Conservation (phyloP, 2,888 invertebrate species). For the Adela reaumurella region DNA sequence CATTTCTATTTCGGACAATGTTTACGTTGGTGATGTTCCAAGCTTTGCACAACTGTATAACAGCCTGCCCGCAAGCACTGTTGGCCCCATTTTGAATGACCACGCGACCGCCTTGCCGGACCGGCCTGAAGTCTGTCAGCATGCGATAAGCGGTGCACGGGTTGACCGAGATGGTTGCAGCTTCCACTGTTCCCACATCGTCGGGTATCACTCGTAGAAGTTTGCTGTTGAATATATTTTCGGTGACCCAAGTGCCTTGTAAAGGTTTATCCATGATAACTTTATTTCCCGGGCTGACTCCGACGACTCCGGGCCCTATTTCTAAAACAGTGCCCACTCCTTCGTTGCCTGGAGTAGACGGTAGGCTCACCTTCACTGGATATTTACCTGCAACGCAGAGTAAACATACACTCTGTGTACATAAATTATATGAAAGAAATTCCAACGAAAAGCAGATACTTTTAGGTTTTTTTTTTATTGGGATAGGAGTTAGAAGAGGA, state of each 20-base stretch:
- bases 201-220: slow-evolving; percentile 68
- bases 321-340: slow-evolving; percentile 82
- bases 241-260: slow-evolving; percentile 88
- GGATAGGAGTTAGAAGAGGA: too few species aligned
- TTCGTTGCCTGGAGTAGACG: slow-evolving; percentile 92
- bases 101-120: slow-evolving; percentile 69
- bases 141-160: slow-evolving; percentile 96
- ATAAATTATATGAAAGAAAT: too few species aligned
- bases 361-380: slow-evolving; percentile 65
- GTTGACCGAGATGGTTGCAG: slow-evolving; percentile 89
- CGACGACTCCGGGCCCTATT: slow-evolving; percentile 59
- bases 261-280: slow-evolving; percentile 75
- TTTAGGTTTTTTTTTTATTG: too few species aligned
- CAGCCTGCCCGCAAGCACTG: slow-evolving; percentile 93
- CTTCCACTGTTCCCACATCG: slow-evolving; percentile 66
- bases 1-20: slow-evolving; percentile 78
- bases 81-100: slow-evolving; percentile 98
- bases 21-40: slow-evolving; percentile 80
- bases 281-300: slow-evolving; percentile 64
- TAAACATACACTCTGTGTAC: too few species aligned
- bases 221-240: slow-evolving; percentile 58
- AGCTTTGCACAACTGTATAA: slow-evolving; percentile 85
- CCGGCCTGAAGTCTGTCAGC: slow-evolving; percentile 82
- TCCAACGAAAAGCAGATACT: too few species aligned
- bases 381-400: slow-evolving; percentile 43